Percentiles rank a stretch among this genome's conserved stretches.
phyloP scores from a whole-genome alignment of 1,140 invertebrate genomes.

The Tachypleus tridentatus region DNA sequence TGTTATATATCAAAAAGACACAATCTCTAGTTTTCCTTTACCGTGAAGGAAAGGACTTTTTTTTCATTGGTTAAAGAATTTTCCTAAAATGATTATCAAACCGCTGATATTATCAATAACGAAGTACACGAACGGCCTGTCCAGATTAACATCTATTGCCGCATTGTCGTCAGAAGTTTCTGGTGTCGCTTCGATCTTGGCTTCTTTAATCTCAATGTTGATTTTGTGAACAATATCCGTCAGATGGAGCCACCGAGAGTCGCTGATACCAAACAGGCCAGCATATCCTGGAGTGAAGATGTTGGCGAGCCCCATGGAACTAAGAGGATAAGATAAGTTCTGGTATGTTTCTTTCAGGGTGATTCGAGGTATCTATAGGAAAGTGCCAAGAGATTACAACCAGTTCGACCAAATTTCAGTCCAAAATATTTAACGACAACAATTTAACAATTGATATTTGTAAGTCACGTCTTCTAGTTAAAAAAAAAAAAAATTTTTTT shows the following conservation, averaged over 20 bases:
- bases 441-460: neutral
- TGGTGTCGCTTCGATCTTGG: too few species aligned
- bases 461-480: neutral
- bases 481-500: neutral
- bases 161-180: too few species aligned
- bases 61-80: too few species aligned
- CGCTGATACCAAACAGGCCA: constrained; percentile 22
- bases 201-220: too few species aligned
- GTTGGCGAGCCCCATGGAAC: constrained; percentile 20
- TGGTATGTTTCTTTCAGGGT: constrained; percentile 16
- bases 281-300: constrained; percentile 24
- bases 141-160: too few species aligned
- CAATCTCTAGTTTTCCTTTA: too few species aligned
- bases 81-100: too few species aligned
- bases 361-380: constrained; percentile 22
- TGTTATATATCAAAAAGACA: too few species aligned
- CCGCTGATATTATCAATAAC: too few species aligned
- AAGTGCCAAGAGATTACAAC: neutral
- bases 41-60: too few species aligned
- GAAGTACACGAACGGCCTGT: too few species aligned
- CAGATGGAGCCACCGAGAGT: constrained; percentile 7
- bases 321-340: constrained; percentile 18
- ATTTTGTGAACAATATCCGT: too few species aligned
- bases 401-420: neutral
- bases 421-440: constrained; percentile 1